Conservation (phyloP, 2,113 vertebrate genomes). For the Colinus virginianus region DNA sequence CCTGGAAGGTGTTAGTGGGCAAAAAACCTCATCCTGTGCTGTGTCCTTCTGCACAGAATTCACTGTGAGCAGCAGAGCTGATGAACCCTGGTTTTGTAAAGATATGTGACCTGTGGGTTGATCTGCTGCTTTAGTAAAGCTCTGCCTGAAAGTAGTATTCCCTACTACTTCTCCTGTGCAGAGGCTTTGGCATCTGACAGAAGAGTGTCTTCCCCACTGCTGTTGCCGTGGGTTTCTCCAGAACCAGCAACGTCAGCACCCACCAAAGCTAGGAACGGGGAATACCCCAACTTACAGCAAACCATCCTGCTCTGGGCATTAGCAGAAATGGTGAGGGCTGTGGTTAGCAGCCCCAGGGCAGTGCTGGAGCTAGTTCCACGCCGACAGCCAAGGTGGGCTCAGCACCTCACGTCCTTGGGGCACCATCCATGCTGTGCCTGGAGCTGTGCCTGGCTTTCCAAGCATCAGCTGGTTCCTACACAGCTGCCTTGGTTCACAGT, state of each 20-base stretch:
- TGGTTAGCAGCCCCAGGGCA: background rate
- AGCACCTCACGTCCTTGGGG: background rate
- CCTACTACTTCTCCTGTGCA: background rate
- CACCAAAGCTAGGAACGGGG: background rate
- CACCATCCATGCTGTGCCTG: background rate
- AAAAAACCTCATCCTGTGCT: background rate
- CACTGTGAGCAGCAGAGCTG: background rate
- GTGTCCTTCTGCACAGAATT: background rate
- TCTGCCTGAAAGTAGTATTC: background rate
- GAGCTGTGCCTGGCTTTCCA: background rate
- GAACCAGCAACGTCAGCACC: background rate
- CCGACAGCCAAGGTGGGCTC: background rate
- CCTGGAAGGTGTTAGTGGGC: background rate
- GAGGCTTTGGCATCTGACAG: background rate
- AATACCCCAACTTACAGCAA: background rate
- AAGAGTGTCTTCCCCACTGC: background rate
- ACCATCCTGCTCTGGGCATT: background rate
- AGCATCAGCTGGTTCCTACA: background rate
- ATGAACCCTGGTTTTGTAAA: background rate
- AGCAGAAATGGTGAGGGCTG: rapidly evolving
- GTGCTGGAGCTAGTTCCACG: rapidly evolving
- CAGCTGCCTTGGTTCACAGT: background rate
- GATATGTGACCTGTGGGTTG: background rate
- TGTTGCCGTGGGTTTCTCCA: background rate
- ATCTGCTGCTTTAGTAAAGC: background rate